Evolutionary conservation across 2,113 vertebrate species (phyloP).

Genomic region (Callionymus lyra): DNA sequence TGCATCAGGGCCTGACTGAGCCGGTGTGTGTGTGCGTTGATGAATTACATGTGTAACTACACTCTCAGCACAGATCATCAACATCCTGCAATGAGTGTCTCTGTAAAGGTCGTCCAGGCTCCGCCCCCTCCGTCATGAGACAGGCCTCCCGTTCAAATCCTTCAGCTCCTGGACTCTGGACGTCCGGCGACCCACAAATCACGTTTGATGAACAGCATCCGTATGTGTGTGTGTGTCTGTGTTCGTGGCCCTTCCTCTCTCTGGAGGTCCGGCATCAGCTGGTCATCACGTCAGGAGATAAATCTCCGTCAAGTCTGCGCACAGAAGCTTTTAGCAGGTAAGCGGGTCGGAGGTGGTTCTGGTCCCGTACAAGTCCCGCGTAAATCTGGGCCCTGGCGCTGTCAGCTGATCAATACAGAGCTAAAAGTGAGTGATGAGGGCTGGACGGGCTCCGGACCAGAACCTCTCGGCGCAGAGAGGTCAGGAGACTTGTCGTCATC

Average conservation of each 20-base stretch:
- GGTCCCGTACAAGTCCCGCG: conserved; percentile 18
- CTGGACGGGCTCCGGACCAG: conserved; percentile 21
- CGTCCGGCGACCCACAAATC: too few species aligned
- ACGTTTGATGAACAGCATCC: neutral
- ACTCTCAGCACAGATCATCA: too few species aligned
- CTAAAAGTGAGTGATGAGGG: conserved; percentile 53
- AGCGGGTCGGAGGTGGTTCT: conserved; percentile 38
- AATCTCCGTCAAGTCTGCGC: conserved; percentile 28
- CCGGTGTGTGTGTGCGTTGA: too few species aligned
- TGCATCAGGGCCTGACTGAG: conserved; percentile 28
- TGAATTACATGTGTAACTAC: too few species aligned
- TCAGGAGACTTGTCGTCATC: too few species aligned
- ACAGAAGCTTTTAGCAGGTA: conserved; percentile 43
- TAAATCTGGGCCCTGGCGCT: conserved; percentile 40
- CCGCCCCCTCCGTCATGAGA: too few species aligned
- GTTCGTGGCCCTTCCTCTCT: neutral
- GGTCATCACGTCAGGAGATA: conserved; percentile 1
- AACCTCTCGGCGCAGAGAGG: too few species aligned
- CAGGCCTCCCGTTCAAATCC: too few species aligned
- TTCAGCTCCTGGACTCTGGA: too few species aligned
- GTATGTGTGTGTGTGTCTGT: neutral
- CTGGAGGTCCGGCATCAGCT: too few species aligned
- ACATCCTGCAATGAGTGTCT: too few species aligned
- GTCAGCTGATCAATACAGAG: conserved; percentile 54
- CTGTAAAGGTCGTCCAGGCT: too few species aligned